Conservation (phyloP, 2,797 vertebrate species). For the Semaprochilodus insignis region DNA sequence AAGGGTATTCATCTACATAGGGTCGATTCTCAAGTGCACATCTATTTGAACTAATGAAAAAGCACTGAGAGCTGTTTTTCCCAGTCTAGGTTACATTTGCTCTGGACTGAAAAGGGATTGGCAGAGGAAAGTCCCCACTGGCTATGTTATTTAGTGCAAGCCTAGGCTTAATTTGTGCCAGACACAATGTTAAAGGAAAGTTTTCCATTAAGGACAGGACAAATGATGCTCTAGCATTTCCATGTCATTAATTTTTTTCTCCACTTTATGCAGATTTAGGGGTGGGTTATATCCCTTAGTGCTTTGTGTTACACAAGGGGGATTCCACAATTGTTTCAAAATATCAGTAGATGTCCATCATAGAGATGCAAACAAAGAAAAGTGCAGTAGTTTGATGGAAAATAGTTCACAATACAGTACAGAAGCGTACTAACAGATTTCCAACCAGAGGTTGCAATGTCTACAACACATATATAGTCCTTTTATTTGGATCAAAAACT, state of each 20-base stretch:
- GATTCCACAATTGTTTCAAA: too few species aligned
- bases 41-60: conserved; percentile 8
- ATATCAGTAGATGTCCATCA: too few species aligned
- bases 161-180: neutral
- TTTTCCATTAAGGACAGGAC: neutral
- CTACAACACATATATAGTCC: too few species aligned
- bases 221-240: neutral
- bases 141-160: neutral
- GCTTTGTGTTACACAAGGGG: neutral
- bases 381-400: too few species aligned
- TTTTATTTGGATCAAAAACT: too few species aligned
- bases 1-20: conserved; percentile 6
- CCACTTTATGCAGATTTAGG: neutral
- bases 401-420: too few species aligned
- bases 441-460: too few species aligned
- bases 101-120: neutral
- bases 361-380: too few species aligned
- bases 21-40: conserved; percentile 6
- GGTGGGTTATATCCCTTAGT: neutral
- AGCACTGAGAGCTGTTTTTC: neutral
- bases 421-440: too few species aligned
- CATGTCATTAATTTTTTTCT: neutral
- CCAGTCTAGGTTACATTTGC: neutral
- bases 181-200: neutral
- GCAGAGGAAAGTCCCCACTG: neutral